These are phyloP conservation scores for Nannospalax galili DNA, from an alignment of 2,113 vertebrate species.

Conservation along the genomic window DNA sequence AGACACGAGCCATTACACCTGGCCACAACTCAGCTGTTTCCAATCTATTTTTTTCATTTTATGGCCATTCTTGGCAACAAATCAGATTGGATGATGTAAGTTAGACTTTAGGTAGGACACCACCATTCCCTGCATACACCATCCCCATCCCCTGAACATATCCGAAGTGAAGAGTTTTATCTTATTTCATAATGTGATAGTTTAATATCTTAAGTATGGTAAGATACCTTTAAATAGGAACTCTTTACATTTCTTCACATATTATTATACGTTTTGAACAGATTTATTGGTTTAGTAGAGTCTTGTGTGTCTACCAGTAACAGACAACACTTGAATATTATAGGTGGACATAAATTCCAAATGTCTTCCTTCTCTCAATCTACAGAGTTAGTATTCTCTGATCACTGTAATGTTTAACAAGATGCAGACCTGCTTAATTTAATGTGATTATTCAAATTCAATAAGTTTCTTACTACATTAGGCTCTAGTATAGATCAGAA, in stretches of 20 bases:
- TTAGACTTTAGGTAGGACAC: neutral
- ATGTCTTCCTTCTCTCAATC: slow-evolving; percentile 1
- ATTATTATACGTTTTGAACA: slow-evolving; percentile 5
- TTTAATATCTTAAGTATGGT: neutral
- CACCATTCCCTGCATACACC: neutral
- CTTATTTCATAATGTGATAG: slow-evolving; percentile 13
- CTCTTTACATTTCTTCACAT: neutral
- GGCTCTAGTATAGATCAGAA: neutral
- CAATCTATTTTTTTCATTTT: neutral
- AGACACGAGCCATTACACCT: no score
- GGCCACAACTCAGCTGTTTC: neutral
- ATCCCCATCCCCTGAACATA: neutral
- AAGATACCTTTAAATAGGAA: slow-evolving; percentile 8
- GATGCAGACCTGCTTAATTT: neutral
- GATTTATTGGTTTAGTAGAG: neutral
- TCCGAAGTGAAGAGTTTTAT: neutral
- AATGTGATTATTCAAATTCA: neutral
- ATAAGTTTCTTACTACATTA: neutral
- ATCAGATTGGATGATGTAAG: neutral
- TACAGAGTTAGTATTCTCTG: neutral
- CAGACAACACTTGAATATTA: neutral
- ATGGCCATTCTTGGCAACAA: neutral
- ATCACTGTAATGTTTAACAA: neutral
- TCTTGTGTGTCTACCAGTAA: neutral
- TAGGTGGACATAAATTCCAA: neutral